Evolutionary conservation across 2,113 vertebrate genomes (phyloP).

Genomic region (Trogon melanurus): DNA sequence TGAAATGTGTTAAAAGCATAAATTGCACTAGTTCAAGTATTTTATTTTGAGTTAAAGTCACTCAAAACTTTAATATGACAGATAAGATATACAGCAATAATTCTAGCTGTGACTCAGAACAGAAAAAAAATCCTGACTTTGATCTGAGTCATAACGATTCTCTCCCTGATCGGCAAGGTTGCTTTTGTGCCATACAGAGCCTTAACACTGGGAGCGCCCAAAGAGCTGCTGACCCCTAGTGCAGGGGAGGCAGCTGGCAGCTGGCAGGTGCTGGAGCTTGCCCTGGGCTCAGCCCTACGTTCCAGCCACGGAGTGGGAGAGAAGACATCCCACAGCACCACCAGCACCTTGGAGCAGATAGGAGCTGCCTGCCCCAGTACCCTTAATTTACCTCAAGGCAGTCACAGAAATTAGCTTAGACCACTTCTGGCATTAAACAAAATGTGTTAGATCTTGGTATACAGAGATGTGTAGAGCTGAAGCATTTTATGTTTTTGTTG

Average conservation of each 20-base stretch:
- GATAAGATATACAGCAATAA: constrained; percentile 7
- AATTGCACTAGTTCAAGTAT: constrained; percentile 9
- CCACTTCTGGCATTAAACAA: neutral
- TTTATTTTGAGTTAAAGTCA: constrained; percentile 42
- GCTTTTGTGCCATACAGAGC: neutral
- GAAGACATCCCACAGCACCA: neutral
- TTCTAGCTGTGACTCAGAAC: constrained; percentile 6
- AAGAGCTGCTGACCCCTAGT: neutral
- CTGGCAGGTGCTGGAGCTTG: rapidly evolving
- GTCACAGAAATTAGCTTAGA: neutral
- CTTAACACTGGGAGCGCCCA: neutral
- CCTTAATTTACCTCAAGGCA: neutral
- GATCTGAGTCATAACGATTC: neutral
- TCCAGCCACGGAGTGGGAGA: rapidly evolving
- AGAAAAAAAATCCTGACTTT: constrained; percentile 21
- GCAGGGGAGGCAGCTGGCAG: neutral
- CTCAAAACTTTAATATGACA: constrained; percentile 44
- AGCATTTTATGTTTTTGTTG: neutral
- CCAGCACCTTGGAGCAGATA: neutral
- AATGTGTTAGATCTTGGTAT: neutral
- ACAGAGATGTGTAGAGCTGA: neutral
- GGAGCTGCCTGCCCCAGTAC: neutral
- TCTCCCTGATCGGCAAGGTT: neutral
- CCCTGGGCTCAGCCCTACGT: neutral
- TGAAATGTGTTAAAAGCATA: constrained; percentile 28